Evolutionary conservation across 2,797 vertebrate genomes (phyloP), one percentile per base, ranked within the genome.

Genomic region (Huso huso): DNA sequence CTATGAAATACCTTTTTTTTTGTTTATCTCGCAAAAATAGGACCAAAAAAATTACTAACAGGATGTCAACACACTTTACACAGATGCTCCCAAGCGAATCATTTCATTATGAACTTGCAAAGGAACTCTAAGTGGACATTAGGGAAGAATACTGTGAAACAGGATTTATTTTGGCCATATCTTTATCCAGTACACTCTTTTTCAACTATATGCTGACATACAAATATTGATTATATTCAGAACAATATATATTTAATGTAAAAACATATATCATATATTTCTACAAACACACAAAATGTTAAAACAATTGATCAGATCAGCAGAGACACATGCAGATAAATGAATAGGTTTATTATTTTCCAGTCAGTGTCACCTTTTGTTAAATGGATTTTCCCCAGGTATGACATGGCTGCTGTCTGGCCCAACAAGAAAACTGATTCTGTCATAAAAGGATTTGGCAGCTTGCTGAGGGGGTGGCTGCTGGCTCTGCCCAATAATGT

Each of bases 361-460:
- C 51, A 10, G 64, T 71, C 4, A 49, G 15, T 53, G 81, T 88
- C 78, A 96, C 97, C 96, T 99, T 88, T 90, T 91, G 79, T 98
- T 98, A 80, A 98, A 98, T 48, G 93, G 92, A 78, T 93, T 97
- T 73, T 96, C 94, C 74, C 91, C 91, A 12, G 92, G 89, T 73
- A 96, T 88, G 75, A 94, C 89, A 1, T 99, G 97, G 68, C 91
- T 96, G 83, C 95, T 94, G 12, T 95, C 91, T 10, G 92, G 81
- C 6, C 92, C 92, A n/a, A 92, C 91, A 77, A 99, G 84, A 69
- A 99, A 99, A 63, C 91, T 90, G 86, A 99, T 89, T 0, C 93
- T 89, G 12, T 97, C 92, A 11, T 95, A 96, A 77, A 99, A 99
- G 0, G 89, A 87, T 79, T 85, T 94, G 81, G 96, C 94, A 58